Percentiles rank a stretch among this genome's conserved stretches.
phyloP scores from a whole-genome alignment of 2,113 vertebrate genomes.

The Equus przewalskii region DNA sequence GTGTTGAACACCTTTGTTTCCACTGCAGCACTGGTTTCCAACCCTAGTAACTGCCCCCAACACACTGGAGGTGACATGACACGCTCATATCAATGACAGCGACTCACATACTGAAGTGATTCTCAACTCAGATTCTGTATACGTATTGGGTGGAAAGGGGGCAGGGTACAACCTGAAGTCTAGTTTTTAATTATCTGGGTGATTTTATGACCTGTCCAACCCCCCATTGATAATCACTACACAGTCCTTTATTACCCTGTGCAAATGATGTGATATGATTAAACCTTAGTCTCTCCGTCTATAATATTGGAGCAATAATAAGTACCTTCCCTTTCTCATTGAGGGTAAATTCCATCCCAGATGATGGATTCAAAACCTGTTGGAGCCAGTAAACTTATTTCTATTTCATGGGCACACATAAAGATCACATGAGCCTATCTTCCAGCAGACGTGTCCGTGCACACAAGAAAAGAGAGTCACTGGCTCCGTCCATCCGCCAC shows the following conservation, averaged over 20 bases:
- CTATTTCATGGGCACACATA: neutral
- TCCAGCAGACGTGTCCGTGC: neutral
- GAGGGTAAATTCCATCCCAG: neutral
- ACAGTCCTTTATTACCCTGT: neutral
- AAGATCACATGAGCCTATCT: neutral
- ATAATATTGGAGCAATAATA: neutral
- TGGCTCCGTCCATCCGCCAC: neutral
- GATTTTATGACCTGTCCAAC: neutral
- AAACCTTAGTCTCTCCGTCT: neutral
- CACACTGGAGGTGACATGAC: too few species aligned
- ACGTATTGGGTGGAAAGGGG: fast-evolving
- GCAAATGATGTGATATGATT: neutral
- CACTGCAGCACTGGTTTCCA: neutral
- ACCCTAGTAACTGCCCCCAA: neutral
- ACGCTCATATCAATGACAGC: neutral
- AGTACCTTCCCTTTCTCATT: neutral
- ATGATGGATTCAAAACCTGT: neutral
- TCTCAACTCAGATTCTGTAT: neutral
- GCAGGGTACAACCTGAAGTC: neutral
- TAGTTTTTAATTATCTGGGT: neutral
- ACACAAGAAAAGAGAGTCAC: neutral
- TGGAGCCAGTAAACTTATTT: neutral
- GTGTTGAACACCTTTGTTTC: neutral
- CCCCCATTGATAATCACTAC: neutral
- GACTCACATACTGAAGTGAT: neutral